Percentiles rank a stretch among this genome's conserved stretches.
Evolutionary conservation across 2,113 vertebrate species (phyloP).

Genomic region (Aptenodytes patagonicus): DNA sequence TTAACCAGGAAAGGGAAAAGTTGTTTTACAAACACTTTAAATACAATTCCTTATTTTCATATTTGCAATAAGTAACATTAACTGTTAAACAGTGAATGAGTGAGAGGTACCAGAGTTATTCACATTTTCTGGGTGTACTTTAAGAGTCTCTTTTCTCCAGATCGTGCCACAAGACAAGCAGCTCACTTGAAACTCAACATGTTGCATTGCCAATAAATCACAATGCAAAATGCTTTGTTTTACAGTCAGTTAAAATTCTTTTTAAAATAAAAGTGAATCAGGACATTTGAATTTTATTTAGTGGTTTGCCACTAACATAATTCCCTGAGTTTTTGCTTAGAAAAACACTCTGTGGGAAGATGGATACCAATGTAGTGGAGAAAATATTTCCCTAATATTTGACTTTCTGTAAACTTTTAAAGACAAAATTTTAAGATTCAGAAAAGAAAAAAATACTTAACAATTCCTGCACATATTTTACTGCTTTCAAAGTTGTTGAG

Average conservation of each 20-base stretch:
- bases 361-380: background rate
- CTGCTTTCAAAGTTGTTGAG: constrained; percentile 37
- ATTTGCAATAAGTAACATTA: background rate
- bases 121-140: background rate
- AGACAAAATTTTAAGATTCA: background rate
- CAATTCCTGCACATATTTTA: constrained; percentile 6
- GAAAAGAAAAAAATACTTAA: background rate
- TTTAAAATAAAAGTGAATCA: background rate
- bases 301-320: background rate
- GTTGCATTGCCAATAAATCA: background rate
- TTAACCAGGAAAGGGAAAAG: background rate
- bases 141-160: background rate
- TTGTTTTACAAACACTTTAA: background rate
- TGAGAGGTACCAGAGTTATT: background rate
- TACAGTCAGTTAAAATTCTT: background rate
- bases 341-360: background rate
- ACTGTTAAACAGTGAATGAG: background rate
- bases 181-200: background rate
- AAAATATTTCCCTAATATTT: background rate
- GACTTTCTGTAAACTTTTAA: constrained; percentile 14
- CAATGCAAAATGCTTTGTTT: background rate
- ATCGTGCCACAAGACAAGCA: background rate
- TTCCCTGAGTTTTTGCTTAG: background rate
- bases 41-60: background rate
- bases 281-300: background rate